phyloP scores from a whole-genome alignment of 2,888 invertebrate genomes.

The Euzetes globulus region DNA sequence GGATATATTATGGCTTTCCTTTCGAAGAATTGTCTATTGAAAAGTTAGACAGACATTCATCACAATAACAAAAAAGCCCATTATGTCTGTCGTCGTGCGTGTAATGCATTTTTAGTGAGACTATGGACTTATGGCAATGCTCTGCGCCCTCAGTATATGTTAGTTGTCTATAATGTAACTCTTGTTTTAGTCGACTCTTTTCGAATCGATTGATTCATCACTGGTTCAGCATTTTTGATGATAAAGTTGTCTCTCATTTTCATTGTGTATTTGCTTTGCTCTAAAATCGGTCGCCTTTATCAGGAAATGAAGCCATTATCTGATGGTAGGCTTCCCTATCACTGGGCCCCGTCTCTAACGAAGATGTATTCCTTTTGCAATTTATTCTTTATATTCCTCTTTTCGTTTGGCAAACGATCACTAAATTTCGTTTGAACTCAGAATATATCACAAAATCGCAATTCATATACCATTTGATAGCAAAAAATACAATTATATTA shows the following conservation, averaged over 20 bases:
- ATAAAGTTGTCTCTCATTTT: conserved; percentile 13
- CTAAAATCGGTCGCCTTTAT: conserved; percentile 19
- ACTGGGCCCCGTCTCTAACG: background rate
- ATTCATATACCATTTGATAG: background rate
- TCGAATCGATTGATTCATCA: background rate
- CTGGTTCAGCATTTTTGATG: background rate
- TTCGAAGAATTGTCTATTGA: background rate
- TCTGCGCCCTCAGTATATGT: background rate
- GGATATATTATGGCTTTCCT: background rate
- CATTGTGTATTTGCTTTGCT: conserved; percentile 17
- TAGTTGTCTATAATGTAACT: background rate
- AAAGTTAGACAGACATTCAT: background rate
- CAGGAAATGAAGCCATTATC: conserved; percentile 32
- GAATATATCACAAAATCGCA: background rate
- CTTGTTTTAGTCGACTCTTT: conserved; percentile 7
- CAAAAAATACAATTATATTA: conserved; percentile 26
- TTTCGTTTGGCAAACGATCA: conserved; percentile 1
- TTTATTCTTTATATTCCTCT: background rate
- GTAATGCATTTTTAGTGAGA: conserved; percentile 28
- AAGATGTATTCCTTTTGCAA: background rate
- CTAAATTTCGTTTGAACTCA: background rate
- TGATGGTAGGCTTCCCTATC: conserved; percentile 8
- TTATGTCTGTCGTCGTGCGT: conserved; percentile 25
- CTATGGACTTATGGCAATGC: background rate
- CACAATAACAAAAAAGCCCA: conserved; percentile 4